Conservation (phyloP, 2,113 vertebrate genomes). For the Lepidothrix coronata region DNA sequence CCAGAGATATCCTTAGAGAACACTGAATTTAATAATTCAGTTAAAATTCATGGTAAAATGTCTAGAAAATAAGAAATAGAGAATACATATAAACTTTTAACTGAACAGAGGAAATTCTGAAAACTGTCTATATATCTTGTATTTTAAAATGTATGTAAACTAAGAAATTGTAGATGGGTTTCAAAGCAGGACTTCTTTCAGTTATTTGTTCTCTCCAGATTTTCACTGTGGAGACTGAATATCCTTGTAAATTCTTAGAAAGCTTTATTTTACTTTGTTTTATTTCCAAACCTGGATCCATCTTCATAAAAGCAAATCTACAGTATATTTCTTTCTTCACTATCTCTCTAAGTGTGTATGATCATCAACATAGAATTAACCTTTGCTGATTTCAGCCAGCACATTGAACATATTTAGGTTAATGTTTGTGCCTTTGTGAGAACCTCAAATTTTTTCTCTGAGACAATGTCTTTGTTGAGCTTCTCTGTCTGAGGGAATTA, state of each 20-base stretch:
- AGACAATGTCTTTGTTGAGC: background rate
- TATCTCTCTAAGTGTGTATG: background rate
- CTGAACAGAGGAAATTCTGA: background rate
- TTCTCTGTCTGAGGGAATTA: rapidly evolving
- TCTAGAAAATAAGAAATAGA: background rate
- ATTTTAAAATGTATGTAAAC: background rate
- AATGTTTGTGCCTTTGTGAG: background rate
- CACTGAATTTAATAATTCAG: background rate
- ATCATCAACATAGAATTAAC: background rate
- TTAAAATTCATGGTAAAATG: background rate
- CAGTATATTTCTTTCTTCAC: background rate
- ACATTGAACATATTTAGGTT: background rate
- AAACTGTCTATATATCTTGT: background rate
- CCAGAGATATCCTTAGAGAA: background rate
- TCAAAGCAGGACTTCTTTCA: background rate
- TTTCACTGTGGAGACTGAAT: background rate
- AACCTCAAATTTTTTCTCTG: background rate
- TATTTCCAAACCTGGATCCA: background rate
- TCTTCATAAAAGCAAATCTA: background rate
- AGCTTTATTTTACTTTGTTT: background rate
- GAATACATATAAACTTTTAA: background rate
- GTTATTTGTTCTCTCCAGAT: background rate
- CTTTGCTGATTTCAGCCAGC: background rate
- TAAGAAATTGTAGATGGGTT: background rate
- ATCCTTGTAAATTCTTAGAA: background rate